Evolutionary conservation across 2,113 vertebrate genomes (phyloP).

Genomic region (Siphamia tubifer): DNA sequence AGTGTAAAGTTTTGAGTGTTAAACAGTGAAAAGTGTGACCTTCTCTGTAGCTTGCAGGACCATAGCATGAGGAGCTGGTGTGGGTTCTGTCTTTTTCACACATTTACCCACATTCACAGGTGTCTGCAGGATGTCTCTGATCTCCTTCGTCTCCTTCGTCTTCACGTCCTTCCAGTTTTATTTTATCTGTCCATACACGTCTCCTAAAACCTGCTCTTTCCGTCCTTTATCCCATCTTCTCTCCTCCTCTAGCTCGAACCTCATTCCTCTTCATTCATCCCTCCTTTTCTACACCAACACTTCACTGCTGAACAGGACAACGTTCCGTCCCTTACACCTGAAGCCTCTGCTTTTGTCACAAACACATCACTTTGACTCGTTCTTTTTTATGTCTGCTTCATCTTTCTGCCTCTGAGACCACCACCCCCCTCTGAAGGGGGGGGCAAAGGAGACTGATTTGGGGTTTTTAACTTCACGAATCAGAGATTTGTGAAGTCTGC

Average conservation of each 20-base stretch:
- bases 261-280: not conserved
- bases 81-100: not conserved
- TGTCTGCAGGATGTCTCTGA: too few species aligned
- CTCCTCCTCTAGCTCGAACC: not conserved
- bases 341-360: not conserved
- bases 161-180: not conserved
- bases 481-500: too few species aligned
- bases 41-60: not conserved
- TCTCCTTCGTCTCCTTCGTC: too few species aligned
- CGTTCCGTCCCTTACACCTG: not conserved
- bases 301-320: not conserved
- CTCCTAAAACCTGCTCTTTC: too few species aligned
- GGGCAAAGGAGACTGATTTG: too few species aligned
- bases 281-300: not conserved
- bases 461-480: too few species aligned
- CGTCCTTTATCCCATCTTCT: not conserved
- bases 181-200: not conserved
- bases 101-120: not conserved
- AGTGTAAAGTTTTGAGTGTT: not conserved
- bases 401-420: not conserved
- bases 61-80: not conserved
- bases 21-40: constrained; percentile 29
- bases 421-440: too few species aligned
- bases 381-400: not conserved
- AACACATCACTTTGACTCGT: not conserved